A percentile compares a stretch with the other conserved stretches of the same genome.
Evolutionary conservation across 1,140 invertebrate species (phyloP).

Genomic region (Drosophila punjabiensis): DNA sequence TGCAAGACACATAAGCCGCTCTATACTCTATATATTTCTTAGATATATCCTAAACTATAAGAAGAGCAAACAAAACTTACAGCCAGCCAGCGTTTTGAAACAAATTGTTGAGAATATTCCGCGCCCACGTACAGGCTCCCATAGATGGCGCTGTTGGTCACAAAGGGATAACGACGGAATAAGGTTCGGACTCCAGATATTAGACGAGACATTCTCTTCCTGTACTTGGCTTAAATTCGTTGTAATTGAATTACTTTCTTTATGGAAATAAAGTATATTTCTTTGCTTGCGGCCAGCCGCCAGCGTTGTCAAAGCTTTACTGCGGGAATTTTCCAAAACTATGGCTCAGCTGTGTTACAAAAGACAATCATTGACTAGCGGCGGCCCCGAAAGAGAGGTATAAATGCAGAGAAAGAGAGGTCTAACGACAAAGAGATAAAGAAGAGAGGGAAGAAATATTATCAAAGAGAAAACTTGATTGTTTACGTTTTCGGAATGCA

Average conservation of each 20-base stretch:
- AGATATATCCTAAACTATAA: background rate
- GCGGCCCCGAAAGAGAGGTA: conserved; percentile 2
- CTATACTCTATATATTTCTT: conserved; percentile 25
- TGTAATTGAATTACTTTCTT: background rate
- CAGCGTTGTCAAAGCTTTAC: conserved; percentile 40
- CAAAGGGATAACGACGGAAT: conserved; percentile 87
- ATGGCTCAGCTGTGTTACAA: conserved; percentile 51
- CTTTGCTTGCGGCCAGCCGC: conserved; percentile 36
- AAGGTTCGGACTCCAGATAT: conserved; percentile 54
- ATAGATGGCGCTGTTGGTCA: conserved; percentile 91
- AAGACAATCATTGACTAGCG: conserved; percentile 32
- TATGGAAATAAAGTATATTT: conserved; percentile 1
- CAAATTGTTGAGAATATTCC: conserved; percentile 91
- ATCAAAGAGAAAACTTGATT: conserved; percentile 19
- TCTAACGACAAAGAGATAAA: too few relatives aligned
- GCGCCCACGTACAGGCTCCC: conserved; percentile 92
- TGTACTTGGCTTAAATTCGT: conserved; percentile 3
- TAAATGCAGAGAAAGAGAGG: background rate
- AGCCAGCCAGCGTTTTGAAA: conserved; percentile 86
- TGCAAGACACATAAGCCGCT: conserved; percentile 54
- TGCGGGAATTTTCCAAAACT: conserved; percentile 36
- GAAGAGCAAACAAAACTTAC: conserved; percentile 37
- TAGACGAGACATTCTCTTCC: conserved; percentile 55
- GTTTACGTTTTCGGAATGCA: conserved; percentile 13
- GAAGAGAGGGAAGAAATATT: background rate